phyloP scores from a whole-genome alignment of 2,113 vertebrate species.

The Phainopepla nitens region DNA sequence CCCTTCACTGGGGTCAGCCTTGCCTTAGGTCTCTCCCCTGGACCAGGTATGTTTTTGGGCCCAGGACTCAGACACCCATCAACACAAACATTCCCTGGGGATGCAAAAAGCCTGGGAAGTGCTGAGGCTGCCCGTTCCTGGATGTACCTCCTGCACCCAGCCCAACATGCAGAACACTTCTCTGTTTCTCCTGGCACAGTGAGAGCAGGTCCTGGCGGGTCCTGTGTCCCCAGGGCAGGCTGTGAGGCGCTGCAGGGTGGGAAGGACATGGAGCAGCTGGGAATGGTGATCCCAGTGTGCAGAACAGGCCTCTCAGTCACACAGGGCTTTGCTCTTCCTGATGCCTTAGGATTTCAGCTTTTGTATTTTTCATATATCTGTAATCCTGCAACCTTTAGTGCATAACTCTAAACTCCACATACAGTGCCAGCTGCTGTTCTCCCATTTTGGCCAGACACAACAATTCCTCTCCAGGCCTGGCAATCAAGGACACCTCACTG shows the following conservation, averaged over 20 bases:
- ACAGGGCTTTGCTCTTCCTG: background rate
- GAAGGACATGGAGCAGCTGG: background rate
- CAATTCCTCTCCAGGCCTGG: background rate
- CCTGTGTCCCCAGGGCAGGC: background rate
- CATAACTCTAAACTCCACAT: fast-evolving
- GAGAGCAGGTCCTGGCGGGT: fast-evolving
- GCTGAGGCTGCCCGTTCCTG: background rate
- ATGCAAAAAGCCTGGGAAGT: background rate
- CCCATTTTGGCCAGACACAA: background rate
- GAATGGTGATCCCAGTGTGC: fast-evolving
- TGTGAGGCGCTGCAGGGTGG: background rate
- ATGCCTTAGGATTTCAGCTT: background rate
- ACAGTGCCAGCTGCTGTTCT: background rate
- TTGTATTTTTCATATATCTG: too few species aligned
- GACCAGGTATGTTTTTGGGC: background rate
- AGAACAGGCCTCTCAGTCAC: background rate
- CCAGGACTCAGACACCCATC: background rate
- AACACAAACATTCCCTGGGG: background rate
- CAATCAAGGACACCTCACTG: background rate
- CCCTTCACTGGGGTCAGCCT: too few species aligned
- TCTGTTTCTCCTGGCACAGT: background rate
- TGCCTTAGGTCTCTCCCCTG: background rate
- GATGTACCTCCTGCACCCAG: background rate
- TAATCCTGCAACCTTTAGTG: background rate
- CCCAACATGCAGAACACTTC: fast-evolving